Evolutionary conservation across 2,113 vertebrate genomes (phyloP).

Genomic region (Ceyx margarethae): DNA sequence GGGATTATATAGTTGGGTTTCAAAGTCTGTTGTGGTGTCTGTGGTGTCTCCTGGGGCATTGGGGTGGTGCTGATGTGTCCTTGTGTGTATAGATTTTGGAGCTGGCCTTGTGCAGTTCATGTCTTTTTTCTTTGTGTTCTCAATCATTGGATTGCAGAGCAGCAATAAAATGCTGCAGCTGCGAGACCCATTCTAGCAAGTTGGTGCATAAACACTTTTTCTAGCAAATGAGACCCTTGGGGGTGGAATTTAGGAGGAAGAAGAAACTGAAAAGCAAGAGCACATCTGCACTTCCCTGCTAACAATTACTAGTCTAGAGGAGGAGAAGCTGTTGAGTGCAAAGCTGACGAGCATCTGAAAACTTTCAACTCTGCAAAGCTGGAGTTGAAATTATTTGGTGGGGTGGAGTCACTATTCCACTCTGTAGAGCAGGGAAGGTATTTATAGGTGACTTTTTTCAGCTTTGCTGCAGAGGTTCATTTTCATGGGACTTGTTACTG

Average conservation of each 20-base stretch:
- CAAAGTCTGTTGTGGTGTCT: not conserved
- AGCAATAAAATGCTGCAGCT: not conserved
- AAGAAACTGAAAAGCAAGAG: not conserved
- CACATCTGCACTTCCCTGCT: not conserved
- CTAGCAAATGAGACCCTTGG: not conserved
- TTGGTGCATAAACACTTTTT: not conserved
- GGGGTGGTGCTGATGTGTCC: not conserved
- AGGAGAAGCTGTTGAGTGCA: not conserved
- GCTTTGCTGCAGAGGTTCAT: not conserved
- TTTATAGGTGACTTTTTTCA: not conserved
- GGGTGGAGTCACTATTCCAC: not conserved
- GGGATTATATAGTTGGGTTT: not conserved
- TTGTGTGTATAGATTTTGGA: not conserved
- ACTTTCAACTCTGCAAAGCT: not conserved
- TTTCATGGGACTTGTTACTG: not conserved
- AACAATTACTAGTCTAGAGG: not conserved
- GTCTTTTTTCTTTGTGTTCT: not conserved
- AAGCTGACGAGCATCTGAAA: not conserved
- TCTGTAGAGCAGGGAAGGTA: not conserved
- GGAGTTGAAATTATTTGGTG: not conserved
- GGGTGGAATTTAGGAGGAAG: not conserved
- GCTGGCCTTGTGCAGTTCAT: not conserved
- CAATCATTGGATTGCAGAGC: not conserved
- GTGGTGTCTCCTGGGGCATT: not conserved
- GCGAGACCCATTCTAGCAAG: not conserved